Base-by-base conservation (phyloP, 2,113 vertebrate genomes). In the Cygnus atratus region DNA sequence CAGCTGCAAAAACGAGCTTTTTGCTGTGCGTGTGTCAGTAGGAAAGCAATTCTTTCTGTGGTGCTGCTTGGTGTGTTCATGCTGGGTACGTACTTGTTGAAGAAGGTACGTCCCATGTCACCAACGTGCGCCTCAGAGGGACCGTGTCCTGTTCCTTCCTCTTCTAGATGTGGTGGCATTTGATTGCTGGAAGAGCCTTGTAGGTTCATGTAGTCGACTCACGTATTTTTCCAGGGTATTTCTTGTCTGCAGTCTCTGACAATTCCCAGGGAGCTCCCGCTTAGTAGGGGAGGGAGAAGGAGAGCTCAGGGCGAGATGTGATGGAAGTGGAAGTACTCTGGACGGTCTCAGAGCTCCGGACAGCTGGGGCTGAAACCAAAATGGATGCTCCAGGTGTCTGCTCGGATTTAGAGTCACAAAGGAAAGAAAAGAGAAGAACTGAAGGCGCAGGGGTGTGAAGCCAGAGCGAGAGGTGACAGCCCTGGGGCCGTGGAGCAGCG, bases 221-320 rank as follows among this genome's bases (percentile, higher is more conserved):
- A 63, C 2, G 3, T 90, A 66, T 50, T 76, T 90, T 92, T 81
- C 48, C 63, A 72, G 65, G 66, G 48, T 48, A 33, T 85, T 67
- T 94, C 95, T 89, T 2, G 10, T 70, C 73, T n/a, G 50, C 78
- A 88, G 62, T 65, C 66, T 70, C 68, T 46, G 85, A 96, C 63
- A 94, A 92, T 91, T 96, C 92, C 87, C 57, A 86, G 41, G 63
- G 76, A 90, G 52, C 75, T 88, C 58, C 61, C 24, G 68, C 83
- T 68, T 57, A 76, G 52, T 35, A 87, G 37, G 26, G 25, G 35
- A 87, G 67, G 81, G n/a, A 54, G 71, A 13, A 39, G 24, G 44
- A 88, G 44, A 57, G 19, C 95, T 95, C 70, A 39, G n/a, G 66
- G 83, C 77, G 87, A 92, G 90, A 26, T 65, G 66, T 72, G 68